Conservation (phyloP, 2,888 invertebrate genomes). For the Synanthedon andrenaeformis region DNA sequence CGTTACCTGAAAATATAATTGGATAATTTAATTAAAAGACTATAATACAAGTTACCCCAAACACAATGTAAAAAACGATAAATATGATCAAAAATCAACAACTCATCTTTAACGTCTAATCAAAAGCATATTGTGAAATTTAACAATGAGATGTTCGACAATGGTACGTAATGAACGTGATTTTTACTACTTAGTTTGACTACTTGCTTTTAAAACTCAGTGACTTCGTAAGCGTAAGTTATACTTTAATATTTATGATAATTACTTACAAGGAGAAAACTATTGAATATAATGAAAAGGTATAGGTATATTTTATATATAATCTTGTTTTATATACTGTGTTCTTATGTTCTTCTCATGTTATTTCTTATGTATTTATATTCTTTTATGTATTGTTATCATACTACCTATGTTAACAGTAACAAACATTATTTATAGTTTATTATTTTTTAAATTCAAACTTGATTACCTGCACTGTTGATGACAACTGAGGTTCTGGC, state of each 20-base stretch:
- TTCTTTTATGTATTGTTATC: no score
- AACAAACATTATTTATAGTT: no score
- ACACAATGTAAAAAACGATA: background rate
- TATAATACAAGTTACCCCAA: background rate
- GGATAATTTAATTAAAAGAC: background rate
- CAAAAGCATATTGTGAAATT: slow-evolving; percentile 24
- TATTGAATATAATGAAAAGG: no score
- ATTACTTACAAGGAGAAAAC: no score
- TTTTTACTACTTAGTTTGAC: slow-evolving; percentile 5
- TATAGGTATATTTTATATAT: no score
- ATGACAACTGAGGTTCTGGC: slow-evolving; percentile 81
- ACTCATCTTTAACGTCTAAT: slow-evolving; percentile 15
- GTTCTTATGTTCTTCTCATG: no score
- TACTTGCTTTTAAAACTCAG: slow-evolving; percentile 9
- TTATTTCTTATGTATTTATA: no score
- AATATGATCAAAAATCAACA: background rate
- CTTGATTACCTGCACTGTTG: slow-evolving; percentile 81
- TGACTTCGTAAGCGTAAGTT: background rate
- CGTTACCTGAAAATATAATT: slow-evolving; percentile 74
- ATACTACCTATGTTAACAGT: no score
- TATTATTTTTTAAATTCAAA: no score
- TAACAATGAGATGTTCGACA: slow-evolving; percentile 29
- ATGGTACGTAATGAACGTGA: slow-evolving; percentile 29
- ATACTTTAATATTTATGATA: no score
- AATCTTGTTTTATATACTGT: no score